Conservation (phyloP, 2,797 vertebrate species). For the Oophaga sylvatica region DNA sequence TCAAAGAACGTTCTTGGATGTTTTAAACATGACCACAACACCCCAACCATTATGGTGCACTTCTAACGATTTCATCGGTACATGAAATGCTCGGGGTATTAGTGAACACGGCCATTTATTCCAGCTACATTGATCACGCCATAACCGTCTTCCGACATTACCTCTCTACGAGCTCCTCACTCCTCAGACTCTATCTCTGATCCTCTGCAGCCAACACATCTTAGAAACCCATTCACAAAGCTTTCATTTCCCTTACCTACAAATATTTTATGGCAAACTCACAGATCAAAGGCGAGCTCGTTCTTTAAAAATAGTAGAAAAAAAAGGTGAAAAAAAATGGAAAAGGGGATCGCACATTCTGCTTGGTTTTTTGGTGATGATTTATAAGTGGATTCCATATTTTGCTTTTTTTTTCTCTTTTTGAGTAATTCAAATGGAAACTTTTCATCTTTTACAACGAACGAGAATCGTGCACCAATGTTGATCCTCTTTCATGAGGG, state of each 20-base stretch:
- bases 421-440: slow-evolving; percentile 2
- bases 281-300: slow-evolving; percentile 18
- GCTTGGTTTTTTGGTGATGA: slow-evolving; percentile 14
- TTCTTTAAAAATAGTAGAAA: slow-evolving; percentile 16
- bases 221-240: not conserved
- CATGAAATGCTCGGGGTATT: not conserved
- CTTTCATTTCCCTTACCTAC: not conserved
- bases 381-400: slow-evolving; percentile 8
- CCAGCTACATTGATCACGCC: not conserved
- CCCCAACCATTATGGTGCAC: not conserved
- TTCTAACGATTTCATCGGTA: not conserved
- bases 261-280: slow-evolving; percentile 25
- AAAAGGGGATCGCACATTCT: not conserved
- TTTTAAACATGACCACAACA: no score
- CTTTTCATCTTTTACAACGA: slow-evolving; percentile 40
- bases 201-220: slow-evolving; percentile 19
- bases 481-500: slow-evolving; percentile 11
- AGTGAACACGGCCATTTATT: not conserved
- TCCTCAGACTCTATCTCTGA: slow-evolving; percentile 15
- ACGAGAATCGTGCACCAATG: not conserved
- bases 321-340: not conserved
- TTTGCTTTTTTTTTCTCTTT: slow-evolving; percentile 17
- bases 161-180: not conserved
- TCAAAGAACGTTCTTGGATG: not conserved
- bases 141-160: not conserved